Conservation (phyloP, 1,140 invertebrate genomes). For the Ditylenchus dipsaci region DNA sequence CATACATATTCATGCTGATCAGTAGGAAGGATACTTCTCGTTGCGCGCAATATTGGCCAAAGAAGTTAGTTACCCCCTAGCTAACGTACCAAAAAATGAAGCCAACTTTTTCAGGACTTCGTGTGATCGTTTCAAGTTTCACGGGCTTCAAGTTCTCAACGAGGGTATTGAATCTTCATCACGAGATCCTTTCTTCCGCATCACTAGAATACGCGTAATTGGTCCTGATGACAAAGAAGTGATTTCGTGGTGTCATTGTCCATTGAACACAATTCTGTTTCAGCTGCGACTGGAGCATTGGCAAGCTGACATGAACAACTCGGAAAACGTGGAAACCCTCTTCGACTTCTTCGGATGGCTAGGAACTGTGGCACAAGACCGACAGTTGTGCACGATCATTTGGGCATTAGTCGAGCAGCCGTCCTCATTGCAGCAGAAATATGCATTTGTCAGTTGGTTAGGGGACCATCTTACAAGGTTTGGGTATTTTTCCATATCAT, state of each 20-base stretch:
- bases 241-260: background rate
- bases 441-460: slow-evolving; percentile 44
- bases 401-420: slow-evolving; percentile 54
- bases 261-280: background rate
- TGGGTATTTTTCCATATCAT: background rate
- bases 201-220: slow-evolving; percentile 41
- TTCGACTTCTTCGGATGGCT: slow-evolving; percentile 45
- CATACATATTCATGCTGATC: slow-evolving; percentile 62
- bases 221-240: slow-evolving; percentile 42
- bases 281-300: slow-evolving; percentile 51
- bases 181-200: slow-evolving; percentile 42
- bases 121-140: slow-evolving; percentile 1
- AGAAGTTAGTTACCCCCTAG: background rate
- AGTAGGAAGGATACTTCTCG: slow-evolving; percentile 31
- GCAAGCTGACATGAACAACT: slow-evolving; percentile 55
- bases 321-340: slow-evolving; percentile 47
- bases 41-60: slow-evolving; percentile 51
- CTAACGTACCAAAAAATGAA: background rate
- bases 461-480: slow-evolving; percentile 51
- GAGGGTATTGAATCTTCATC: slow-evolving; percentile 25
- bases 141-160: slow-evolving; percentile 35
- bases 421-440: slow-evolving; percentile 49
- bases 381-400: slow-evolving; percentile 48
- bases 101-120: slow-evolving; percentile 3
- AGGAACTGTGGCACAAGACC: slow-evolving; percentile 32